phyloP scores from a whole-genome alignment of 2,113 vertebrate species.

The Otis tarda region DNA sequence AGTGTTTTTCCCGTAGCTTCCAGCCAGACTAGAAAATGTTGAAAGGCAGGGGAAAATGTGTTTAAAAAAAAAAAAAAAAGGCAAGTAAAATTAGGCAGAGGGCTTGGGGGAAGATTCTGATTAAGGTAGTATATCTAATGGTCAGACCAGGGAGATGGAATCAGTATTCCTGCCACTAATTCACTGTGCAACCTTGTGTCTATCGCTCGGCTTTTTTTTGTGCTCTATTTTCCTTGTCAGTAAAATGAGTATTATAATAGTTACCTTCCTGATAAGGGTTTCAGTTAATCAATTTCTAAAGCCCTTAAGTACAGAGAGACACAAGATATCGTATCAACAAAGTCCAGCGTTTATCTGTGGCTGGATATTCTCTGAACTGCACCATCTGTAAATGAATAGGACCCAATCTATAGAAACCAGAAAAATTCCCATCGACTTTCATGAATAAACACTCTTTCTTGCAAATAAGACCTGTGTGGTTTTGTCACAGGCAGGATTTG shows the following conservation, averaged over 20 bases:
- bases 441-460: constrained; percentile 6
- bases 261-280: constrained; percentile 51
- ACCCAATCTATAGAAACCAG: background rate
- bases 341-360: constrained; percentile 16
- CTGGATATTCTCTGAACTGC: constrained; percentile 32
- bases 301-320: constrained; percentile 49
- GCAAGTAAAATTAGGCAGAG: background rate
- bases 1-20: background rate
- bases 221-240: constrained; percentile 21
- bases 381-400: background rate
- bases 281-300: constrained; percentile 67
- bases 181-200: constrained; percentile 49
- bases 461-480: background rate
- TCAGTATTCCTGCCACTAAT: constrained; percentile 52
- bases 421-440: constrained; percentile 8
- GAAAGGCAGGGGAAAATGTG: background rate
- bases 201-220: background rate
- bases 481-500: background rate
- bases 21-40: background rate
- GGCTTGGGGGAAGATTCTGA: constrained; percentile 9
- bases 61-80: background rate
- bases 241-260: constrained; percentile 49
- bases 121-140: constrained; percentile 28
- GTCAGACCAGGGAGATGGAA: constrained; percentile 19
- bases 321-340: constrained; percentile 56